phyloP scores from a whole-genome alignment of 2,113 vertebrate genomes.

The Ornithorhynchus anatinus region DNA sequence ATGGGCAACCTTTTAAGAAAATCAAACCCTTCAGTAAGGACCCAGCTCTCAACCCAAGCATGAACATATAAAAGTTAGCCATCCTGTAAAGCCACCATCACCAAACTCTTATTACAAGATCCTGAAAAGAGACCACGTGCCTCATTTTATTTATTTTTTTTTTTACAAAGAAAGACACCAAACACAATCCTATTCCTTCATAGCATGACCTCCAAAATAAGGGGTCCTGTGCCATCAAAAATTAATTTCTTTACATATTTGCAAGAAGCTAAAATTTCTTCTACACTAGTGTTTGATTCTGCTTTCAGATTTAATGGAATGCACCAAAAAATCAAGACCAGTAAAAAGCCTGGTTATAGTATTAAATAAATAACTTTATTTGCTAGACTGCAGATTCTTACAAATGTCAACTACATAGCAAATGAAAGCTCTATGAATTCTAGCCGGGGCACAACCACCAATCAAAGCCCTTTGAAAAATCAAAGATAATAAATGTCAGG shows the following conservation, averaged over 20 bases:
- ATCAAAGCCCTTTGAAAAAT: conserved; percentile 58
- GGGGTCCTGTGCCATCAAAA: conserved; percentile 40
- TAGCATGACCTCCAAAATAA: conserved; percentile 24
- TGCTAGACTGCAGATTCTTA: conserved; percentile 62
- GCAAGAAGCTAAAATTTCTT: conserved; percentile 44
- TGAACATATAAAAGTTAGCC: not conserved
- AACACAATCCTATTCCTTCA: conserved; percentile 44
- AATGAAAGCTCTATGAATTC: conserved; percentile 59
- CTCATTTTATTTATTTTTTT: conserved; percentile 48
- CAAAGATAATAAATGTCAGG: conserved; percentile 50
- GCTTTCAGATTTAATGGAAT: conserved; percentile 54
- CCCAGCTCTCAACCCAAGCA: too few relatives aligned
- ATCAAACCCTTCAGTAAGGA: too few relatives aligned
- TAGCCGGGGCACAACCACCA: conserved; percentile 58
- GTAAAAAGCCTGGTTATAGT: conserved; percentile 63
- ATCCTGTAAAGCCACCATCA: conserved; percentile 26
- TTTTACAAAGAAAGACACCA: conserved; percentile 56
- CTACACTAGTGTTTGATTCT: conserved; percentile 48
- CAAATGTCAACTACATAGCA: conserved; percentile 64
- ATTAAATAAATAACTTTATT: conserved; percentile 80
- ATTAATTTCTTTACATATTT: conserved; percentile 32
- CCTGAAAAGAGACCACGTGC: conserved; percentile 37
- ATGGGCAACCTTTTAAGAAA: too few relatives aligned
- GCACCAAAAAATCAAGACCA: conserved; percentile 62
- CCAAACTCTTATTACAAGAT: conserved; percentile 20